Evolutionary conservation across 2,113 vertebrate genomes (phyloP).

Genomic region (Spilogale gracilis): DNA sequence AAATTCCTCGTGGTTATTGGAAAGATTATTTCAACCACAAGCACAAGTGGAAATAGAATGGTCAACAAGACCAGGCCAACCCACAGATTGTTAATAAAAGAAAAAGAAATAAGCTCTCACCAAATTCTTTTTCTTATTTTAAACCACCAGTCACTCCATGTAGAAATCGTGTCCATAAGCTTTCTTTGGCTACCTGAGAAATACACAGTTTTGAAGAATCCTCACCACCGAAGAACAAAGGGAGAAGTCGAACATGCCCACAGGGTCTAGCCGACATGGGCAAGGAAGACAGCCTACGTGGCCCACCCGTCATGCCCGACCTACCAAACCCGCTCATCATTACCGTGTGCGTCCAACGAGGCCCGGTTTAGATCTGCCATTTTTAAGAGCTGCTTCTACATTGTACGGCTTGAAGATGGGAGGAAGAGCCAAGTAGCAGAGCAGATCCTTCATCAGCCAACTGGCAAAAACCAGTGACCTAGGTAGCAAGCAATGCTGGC

Average conservation of each 20-base stretch:
- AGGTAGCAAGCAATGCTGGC: neutral
- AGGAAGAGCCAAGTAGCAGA: neutral
- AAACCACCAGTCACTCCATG: neutral
- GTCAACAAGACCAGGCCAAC: neutral
- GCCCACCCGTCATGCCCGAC: neutral
- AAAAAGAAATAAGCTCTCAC: neutral
- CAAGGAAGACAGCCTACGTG: neutral
- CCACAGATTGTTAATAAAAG: neutral
- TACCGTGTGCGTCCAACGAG: neutral
- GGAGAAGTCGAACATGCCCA: neutral
- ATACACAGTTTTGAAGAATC: neutral
- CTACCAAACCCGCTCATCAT: neutral
- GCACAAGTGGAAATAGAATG: neutral
- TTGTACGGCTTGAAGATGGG: neutral
- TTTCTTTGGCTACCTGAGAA: neutral
- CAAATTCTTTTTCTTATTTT: neutral
- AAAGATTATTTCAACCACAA: neutral
- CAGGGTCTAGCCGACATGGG: neutral
- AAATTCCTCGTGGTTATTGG: neutral
- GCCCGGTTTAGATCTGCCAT: neutral
- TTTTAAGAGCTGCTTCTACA: neutral
- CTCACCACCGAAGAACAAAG: neutral
- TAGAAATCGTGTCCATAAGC: neutral
- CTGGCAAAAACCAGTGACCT: neutral
- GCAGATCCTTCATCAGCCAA: neutral